These are phyloP conservation scores for Brachionus paranguensis DNA, from an alignment of 1,140 invertebrate genomes.

Conservation along the genomic window DNA sequence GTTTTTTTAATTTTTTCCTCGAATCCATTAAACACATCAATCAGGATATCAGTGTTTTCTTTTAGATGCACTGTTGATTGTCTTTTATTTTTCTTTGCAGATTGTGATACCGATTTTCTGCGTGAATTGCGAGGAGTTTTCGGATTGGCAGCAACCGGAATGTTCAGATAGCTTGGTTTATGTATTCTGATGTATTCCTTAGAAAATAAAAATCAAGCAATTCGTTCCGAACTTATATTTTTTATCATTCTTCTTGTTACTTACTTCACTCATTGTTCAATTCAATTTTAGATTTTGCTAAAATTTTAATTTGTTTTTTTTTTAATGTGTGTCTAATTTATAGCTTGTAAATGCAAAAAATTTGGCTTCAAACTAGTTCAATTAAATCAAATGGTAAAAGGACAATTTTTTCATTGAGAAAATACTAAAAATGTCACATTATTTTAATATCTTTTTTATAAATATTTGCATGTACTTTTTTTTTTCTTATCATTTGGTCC, in stretches of 20 bases:
- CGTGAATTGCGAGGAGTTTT: conserved; percentile 14
- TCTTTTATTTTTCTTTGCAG: neutral
- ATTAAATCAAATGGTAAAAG: neutral
- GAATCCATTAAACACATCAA: neutral
- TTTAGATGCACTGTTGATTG: neutral
- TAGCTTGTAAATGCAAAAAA: neutral
- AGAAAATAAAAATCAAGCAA: neutral
- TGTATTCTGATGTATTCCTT: conserved; percentile 38
- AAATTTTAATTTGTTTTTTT: neutral
- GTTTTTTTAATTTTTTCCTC: conserved; percentile 34
- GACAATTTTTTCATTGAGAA: neutral
- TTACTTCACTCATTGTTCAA: conserved; percentile 8
- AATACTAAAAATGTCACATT: too few relatives aligned
- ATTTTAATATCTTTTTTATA: too few relatives aligned
- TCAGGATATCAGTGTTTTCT: neutral
- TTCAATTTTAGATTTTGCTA: too few relatives aligned
- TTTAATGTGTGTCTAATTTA: neutral
- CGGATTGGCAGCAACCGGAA: neutral
- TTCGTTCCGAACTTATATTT: neutral
- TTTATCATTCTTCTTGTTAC: neutral
- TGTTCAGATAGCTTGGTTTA: neutral
- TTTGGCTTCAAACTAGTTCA: neutral
- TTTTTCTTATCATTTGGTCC: too few relatives aligned
- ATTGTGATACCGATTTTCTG: conserved; percentile 10
- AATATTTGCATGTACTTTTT: too few relatives aligned